A percentile compares a stretch with the other conserved stretches of the same genome.
phyloP scores from a whole-genome alignment of 2,888 invertebrate genomes.

The Hofmannophila pseudospretella region DNA sequence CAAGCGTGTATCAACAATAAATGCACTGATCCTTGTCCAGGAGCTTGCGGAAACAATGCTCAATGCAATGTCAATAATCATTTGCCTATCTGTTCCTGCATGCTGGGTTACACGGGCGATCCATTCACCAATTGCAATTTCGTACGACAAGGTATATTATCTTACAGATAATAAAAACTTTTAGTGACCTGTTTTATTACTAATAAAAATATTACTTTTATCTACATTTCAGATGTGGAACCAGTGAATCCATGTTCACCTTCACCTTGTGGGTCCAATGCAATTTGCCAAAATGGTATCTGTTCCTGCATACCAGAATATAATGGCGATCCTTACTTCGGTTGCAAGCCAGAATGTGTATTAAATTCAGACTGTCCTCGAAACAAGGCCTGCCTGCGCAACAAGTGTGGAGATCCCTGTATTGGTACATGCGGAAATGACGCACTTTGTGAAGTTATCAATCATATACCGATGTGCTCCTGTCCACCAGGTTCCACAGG shows the following conservation, averaged over 20 bases:
- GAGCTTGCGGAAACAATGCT: slow-evolving; percentile 86
- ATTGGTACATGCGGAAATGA: slow-evolving; percentile 81
- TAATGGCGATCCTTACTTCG: slow-evolving; percentile 84
- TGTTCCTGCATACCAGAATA: slow-evolving; percentile 85
- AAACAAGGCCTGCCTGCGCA: slow-evolving; percentile 83
- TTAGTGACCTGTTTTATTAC: slow-evolving; percentile 5
- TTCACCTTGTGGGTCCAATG: slow-evolving; percentile 83
- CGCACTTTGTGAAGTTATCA: slow-evolving; percentile 79
- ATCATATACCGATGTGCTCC: slow-evolving; percentile 83
- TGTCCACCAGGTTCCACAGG: slow-evolving; percentile 82
- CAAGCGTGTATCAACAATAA: slow-evolving; percentile 84
- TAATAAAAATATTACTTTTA: too few relatives aligned
- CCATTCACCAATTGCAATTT: slow-evolving; percentile 79
- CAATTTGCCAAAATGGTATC: slow-evolving; percentile 79
- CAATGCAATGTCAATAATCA: slow-evolving; percentile 85
- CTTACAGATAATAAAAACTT: background rate
- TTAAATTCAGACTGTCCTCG: slow-evolving; percentile 84
- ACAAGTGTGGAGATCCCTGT: slow-evolving; percentile 87
- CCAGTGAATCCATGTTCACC: slow-evolving; percentile 80
- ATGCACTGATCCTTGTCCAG: slow-evolving; percentile 87
- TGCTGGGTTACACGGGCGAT: slow-evolving; percentile 83
- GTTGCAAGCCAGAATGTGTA: slow-evolving; percentile 88
- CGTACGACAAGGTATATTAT: slow-evolving; percentile 22
- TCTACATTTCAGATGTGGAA: slow-evolving; percentile 49
- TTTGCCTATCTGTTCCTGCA: slow-evolving; percentile 83